A percentile compares a stretch with the other conserved stretches of the same genome.
Conservation (phyloP, 30 jellyfish, hydroid and myxozoan genomes). For the Phacellophora camtschatica region DNA sequence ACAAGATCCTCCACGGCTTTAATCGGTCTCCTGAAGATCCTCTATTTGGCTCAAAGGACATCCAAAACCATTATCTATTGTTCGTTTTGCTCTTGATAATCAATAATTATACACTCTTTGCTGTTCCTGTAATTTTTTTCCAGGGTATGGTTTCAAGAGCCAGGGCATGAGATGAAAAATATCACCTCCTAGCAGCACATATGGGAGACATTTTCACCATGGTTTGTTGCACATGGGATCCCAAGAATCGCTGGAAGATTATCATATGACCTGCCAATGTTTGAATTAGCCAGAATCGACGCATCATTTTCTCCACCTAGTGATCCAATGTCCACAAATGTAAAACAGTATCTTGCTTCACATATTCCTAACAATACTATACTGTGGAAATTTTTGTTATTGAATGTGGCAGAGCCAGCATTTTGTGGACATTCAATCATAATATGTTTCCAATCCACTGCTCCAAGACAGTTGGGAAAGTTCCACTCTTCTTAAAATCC, state of each 20-base stretch:
- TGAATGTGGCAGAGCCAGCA: slow-evolving; percentile 22
- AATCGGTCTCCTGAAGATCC: slow-evolving; percentile 15
- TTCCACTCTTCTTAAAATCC: slow-evolving; percentile 35
- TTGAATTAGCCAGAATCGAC: background rate
- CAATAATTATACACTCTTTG: slow-evolving; percentile 2
- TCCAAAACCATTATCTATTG: slow-evolving; percentile 2
- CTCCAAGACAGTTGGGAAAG: slow-evolving; percentile 56
- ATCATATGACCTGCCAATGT: background rate
- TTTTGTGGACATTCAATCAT: slow-evolving; percentile 42
- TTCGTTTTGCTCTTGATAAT: slow-evolving; percentile 4
- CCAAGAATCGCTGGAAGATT: background rate
- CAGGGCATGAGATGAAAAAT: slow-evolving; percentile 25
- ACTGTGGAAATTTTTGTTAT: slow-evolving; percentile 39
- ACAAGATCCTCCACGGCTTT: background rate
- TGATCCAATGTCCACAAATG: slow-evolving; percentile 57
- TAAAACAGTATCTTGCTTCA: slow-evolving; percentile 57
- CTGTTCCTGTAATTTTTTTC: slow-evolving; percentile 6
- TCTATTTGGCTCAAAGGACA: background rate
- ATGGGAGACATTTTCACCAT: slow-evolving; percentile 17
- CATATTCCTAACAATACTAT: slow-evolving; percentile 25
- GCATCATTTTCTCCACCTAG: slow-evolving; percentile 53
- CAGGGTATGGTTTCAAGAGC: slow-evolving; percentile 14
- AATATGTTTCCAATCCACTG: slow-evolving; percentile 52
- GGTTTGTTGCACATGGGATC: background rate
- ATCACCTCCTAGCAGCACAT: slow-evolving; percentile 30